Percentiles rank a stretch among this genome's conserved stretches.
These are phyloP conservation scores for Netelia melanura DNA, from an alignment of 2,888 invertebrate species.

Conservation along the genomic window DNA sequence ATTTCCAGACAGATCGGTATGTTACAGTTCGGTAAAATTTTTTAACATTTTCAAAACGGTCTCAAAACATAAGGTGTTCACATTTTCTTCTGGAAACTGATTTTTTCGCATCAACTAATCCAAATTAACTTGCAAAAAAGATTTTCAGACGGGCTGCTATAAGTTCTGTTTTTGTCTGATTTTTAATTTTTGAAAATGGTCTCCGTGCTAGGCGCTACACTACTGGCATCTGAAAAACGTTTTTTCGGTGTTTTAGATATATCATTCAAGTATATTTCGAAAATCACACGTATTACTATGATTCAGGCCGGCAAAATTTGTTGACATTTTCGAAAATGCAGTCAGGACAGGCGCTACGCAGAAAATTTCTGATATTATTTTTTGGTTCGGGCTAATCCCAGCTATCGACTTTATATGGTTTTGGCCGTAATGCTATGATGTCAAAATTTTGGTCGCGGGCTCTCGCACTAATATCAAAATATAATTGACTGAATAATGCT, in stretches of 20 bases:
- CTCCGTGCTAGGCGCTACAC: neutral
- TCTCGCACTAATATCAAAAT: too few species aligned
- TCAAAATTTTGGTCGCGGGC: too few species aligned
- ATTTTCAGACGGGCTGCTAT: conserved; percentile 1
- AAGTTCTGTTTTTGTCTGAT: neutral
- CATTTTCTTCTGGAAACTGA: neutral
- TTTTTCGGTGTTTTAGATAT: conserved; percentile 16
- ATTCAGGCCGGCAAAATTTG: conserved; percentile 13
- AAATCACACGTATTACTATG: conserved; percentile 27
- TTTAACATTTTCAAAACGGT: neutral
- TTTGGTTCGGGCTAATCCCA: conserved; percentile 14
- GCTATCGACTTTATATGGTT: conserved; percentile 18
- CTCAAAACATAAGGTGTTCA: neutral
- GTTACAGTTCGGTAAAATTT: neutral
- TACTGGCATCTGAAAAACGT: conserved; percentile 23
- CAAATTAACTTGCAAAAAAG: neutral
- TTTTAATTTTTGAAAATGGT: conserved; percentile 5
- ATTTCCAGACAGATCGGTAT: neutral
- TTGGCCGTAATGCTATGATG: too few species aligned
- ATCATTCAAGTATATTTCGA: conserved; percentile 19
- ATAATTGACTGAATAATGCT: too few species aligned
- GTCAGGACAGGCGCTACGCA: conserved; percentile 28
- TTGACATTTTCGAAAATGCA: conserved; percentile 34
- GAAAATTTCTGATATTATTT: conserved; percentile 34
- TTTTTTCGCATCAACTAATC: neutral